These are phyloP conservation scores for Phocoena phocoena DNA, from an alignment of 2,113 vertebrate genomes.

Conservation along the genomic window DNA sequence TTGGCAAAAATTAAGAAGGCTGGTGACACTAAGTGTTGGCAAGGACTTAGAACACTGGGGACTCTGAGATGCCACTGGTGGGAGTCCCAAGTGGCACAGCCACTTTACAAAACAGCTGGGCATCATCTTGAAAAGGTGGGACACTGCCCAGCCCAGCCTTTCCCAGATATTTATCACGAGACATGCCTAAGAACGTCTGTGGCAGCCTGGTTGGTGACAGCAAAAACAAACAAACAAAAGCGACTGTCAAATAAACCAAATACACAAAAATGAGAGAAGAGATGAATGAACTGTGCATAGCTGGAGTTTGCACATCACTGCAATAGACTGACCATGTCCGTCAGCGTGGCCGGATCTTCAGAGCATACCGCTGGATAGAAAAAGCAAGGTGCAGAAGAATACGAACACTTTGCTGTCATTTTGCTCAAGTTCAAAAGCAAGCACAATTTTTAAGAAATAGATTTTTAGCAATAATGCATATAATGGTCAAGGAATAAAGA, in stretches of 20 bases:
- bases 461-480: not conserved
- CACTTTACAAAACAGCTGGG: slow-evolving; percentile 19
- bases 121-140: not conserved
- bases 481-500: not conserved
- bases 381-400: not conserved
- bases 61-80: not conserved
- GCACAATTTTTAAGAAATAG: not conserved
- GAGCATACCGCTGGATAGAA: not conserved
- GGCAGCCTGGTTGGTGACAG: not conserved
- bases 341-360: not conserved
- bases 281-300: not conserved
- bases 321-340: not conserved
- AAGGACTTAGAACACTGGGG: not conserved
- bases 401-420: not conserved
- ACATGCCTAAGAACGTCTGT: not conserved
- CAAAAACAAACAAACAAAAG: not conserved
- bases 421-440: not conserved
- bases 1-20: slow-evolving; percentile 12
- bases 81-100: not conserved
- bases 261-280: not conserved
- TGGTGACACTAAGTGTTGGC: not conserved
- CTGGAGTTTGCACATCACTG: not conserved
- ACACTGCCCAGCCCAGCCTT: not conserved
- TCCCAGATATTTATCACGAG: not conserved
- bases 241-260: not conserved